A percentile compares a stretch with the other conserved stretches of the same genome.
Evolutionary conservation across 2,797 vertebrate species (phyloP).

Genomic region (Schizothorax lantsangensis): DNA sequence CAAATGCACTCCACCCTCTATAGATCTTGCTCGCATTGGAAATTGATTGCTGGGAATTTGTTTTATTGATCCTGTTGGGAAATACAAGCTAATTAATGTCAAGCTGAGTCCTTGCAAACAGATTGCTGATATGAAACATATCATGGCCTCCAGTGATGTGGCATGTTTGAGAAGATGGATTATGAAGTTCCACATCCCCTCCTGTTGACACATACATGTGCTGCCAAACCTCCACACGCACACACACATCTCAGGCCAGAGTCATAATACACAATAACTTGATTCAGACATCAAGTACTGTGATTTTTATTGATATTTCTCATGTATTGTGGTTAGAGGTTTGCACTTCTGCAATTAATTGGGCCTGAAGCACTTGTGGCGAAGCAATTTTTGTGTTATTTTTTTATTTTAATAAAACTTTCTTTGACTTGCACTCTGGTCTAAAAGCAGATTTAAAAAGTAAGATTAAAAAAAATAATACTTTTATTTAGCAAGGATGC

Average conservation of each 20-base stretch:
- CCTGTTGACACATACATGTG: conserved; percentile 25
- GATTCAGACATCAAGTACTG: neutral
- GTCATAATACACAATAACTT: neutral
- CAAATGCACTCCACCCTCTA: conserved; percentile 48
- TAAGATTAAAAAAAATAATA: too few relatives aligned
- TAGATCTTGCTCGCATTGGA: conserved; percentile 45
- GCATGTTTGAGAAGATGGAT: conserved; percentile 60
- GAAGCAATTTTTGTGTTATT: neutral
- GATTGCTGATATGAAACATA: conserved; percentile 56
- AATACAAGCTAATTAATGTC: conserved; percentile 67
- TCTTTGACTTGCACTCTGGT: neutral
- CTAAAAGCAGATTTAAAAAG: neutral
- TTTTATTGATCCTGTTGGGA: conserved; percentile 64
- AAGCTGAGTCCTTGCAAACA: conserved; percentile 53
- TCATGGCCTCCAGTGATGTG: conserved; percentile 62
- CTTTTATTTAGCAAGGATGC: neutral
- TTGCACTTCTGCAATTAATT: neutral
- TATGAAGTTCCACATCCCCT: conserved; percentile 64
- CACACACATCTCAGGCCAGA: neutral
- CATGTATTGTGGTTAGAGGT: neutral
- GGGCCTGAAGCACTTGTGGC: neutral
- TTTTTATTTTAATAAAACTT: neutral
- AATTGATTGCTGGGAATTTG: conserved; percentile 64
- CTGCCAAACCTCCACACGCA: conserved; percentile 9
- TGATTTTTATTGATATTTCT: neutral